phyloP scores from a whole-genome alignment of 2,888 invertebrate species.

The Parnassius orleans region DNA sequence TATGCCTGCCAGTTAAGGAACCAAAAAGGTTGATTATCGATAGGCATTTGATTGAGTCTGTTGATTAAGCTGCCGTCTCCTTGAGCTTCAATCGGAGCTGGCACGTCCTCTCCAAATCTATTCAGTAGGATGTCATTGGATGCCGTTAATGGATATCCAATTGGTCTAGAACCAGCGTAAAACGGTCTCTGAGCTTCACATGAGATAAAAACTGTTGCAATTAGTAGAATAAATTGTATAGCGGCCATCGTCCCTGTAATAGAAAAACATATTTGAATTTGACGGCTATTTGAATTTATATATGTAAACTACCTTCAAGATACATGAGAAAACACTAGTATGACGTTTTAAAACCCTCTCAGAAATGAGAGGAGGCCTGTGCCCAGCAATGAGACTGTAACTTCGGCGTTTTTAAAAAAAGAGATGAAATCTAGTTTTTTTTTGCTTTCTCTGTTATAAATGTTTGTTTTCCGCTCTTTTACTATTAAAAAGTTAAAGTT shows the following conservation, averaged over 20 bases:
- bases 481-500: no score
- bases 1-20: slow-evolving; percentile 83
- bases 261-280: not conserved
- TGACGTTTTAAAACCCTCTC: no score
- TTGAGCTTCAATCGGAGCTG: slow-evolving; percentile 81
- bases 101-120: slow-evolving; percentile 73
- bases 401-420: no score
- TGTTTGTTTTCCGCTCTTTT: not conserved
- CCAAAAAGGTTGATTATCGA: slow-evolving; percentile 85
- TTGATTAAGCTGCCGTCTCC: slow-evolving; percentile 81
- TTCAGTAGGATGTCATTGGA: slow-evolving; percentile 52
- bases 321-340: no score
- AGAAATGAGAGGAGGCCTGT: no score
- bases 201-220: slow-evolving; percentile 25
- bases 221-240: slow-evolving; percentile 7
- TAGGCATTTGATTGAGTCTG: slow-evolving; percentile 79
- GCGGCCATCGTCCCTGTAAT: slow-evolving; percentile 3
- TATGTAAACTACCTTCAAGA: no score
- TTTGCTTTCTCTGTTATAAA: no score
- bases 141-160: slow-evolving; percentile 82
- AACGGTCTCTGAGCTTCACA: slow-evolving; percentile 81
- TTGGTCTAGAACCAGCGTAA: slow-evolving; percentile 81
- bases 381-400: no score
- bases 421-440: no score
- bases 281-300: no score